A percentile compares a stretch with the other conserved stretches of the same genome.
Evolutionary conservation across 2,888 invertebrate species (phyloP).

Genomic region (Andrena marginata): DNA sequence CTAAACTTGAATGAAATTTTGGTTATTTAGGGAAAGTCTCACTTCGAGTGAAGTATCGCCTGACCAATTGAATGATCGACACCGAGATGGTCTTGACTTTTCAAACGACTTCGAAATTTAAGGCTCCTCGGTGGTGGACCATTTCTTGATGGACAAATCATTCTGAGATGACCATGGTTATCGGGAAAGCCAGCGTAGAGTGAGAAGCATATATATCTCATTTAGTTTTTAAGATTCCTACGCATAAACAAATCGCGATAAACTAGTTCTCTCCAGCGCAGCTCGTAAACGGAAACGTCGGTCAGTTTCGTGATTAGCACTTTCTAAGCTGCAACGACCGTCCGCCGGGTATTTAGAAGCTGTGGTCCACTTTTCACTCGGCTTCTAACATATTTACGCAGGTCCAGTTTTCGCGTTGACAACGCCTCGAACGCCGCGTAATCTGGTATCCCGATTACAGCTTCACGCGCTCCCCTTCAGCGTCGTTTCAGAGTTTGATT

Average conservation of each 20-base stretch:
- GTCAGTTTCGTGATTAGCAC: constrained; percentile 58
- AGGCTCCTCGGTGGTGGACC: no score
- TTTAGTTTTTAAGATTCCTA: no score
- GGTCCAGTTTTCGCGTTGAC: constrained; percentile 39
- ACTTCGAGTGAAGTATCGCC: no score
- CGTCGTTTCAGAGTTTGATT: neutral
- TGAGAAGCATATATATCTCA: no score
- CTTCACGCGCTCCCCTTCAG: neutral
- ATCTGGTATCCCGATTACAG: constrained; percentile 17
- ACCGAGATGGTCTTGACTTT: no score
- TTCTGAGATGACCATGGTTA: no score
- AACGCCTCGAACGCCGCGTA: constrained; percentile 27
- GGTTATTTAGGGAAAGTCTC: no score
- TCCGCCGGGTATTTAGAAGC: constrained; percentile 46
- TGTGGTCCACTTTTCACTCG: constrained; percentile 59
- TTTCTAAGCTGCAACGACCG: constrained; percentile 46
- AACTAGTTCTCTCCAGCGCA: constrained; percentile 26
- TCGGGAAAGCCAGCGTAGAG: no score
- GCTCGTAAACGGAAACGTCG: constrained; percentile 42
- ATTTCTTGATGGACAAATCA: no score
- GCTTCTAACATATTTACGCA: constrained; percentile 46
- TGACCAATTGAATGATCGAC: no score
- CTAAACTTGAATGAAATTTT: no score
- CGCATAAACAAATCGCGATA: neutral
- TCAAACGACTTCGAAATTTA: no score